Percentiles rank a stretch among this genome's conserved stretches.
Evolutionary conservation across 2,888 invertebrate species (phyloP).

Genomic region (Ennomos fuscantarius): DNA sequence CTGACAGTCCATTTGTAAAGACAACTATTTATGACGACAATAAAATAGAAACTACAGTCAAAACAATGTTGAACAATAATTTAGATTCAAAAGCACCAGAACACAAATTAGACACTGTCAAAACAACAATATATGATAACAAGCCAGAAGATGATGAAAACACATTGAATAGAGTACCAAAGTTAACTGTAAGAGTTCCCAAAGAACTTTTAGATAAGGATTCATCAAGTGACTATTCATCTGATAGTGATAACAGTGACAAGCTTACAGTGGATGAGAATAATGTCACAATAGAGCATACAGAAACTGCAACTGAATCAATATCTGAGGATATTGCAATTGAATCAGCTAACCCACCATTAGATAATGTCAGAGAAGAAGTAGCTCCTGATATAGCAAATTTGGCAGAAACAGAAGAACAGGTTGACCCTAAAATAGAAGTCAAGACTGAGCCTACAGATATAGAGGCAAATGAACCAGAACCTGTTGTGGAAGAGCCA

Average conservation of each 20-base stretch:
- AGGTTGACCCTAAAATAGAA: slow-evolving; percentile 57
- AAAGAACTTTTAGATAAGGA: slow-evolving; percentile 84
- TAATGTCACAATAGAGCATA: slow-evolving; percentile 51
- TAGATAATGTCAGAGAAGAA: slow-evolving; percentile 46
- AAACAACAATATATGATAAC: slow-evolving; percentile 80
- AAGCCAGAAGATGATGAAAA: slow-evolving; percentile 70
- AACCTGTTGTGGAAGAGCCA: slow-evolving; percentile 67
- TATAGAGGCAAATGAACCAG: slow-evolving; percentile 50
- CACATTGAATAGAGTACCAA: slow-evolving; percentile 86
- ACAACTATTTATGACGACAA: slow-evolving; percentile 75
- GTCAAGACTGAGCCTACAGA: slow-evolving; percentile 64
- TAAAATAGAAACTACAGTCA: slow-evolving; percentile 65
- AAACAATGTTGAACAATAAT: slow-evolving; percentile 73
- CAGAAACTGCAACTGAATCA: slow-evolving; percentile 38
- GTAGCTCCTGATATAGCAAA: slow-evolving; percentile 40
- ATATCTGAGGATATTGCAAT: slow-evolving; percentile 27
- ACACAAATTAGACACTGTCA: slow-evolving; percentile 70
- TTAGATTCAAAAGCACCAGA: slow-evolving; percentile 63
- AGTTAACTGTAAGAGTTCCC: slow-evolving; percentile 88
- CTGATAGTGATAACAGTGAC: slow-evolving; percentile 86
- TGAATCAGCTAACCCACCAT: slow-evolving; percentile 37
- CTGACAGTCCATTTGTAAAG: slow-evolving; percentile 79
- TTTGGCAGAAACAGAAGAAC: slow-evolving; percentile 25
- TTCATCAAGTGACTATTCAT: slow-evolving; percentile 81
- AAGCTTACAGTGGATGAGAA: slow-evolving; percentile 86